phyloP scores from a whole-genome alignment of 2,888 invertebrate genomes.

The Sepioteuthis lessoniana region DNA sequence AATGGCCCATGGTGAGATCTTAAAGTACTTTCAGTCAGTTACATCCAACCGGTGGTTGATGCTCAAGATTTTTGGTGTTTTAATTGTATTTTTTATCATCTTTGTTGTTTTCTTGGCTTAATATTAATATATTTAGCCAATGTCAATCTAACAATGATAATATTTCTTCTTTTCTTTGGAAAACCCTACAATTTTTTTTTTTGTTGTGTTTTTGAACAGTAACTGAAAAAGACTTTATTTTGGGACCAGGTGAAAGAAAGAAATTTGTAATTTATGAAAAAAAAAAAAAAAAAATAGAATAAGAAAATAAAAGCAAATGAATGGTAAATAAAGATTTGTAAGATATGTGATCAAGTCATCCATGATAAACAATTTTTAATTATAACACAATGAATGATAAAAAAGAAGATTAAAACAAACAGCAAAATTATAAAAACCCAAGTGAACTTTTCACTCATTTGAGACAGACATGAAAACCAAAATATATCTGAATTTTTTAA shows the following conservation, averaged over 20 bases:
- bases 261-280: not conserved
- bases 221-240: not conserved
- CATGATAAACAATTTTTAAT: not conserved
- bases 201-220: not conserved
- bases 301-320: too few species aligned
- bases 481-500: not conserved
- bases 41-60: conserved; percentile 98
- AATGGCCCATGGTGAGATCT: conserved; percentile 95
- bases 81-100: conserved; percentile 99
- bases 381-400: not conserved
- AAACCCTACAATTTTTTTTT: not conserved
- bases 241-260: not conserved
- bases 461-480: not conserved
- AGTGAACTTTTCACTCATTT: not conserved
- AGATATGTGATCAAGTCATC: not conserved
- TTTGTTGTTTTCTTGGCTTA: conserved; percentile 96
- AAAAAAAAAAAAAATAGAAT: not conserved
- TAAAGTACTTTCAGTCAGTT: conserved; percentile 97
- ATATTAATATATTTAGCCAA: not conserved
- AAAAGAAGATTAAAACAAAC: not conserved
- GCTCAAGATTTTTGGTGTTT: conserved; percentile 98
- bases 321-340: not conserved
- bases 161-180: conserved; percentile 34
- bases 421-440: too few species aligned
- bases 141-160: not conserved